Evolutionary conservation across 1,140 invertebrate species (phyloP), one percentile per base, ranked within the genome.

Genomic region (Rhopalosiphum maidis): DNA sequence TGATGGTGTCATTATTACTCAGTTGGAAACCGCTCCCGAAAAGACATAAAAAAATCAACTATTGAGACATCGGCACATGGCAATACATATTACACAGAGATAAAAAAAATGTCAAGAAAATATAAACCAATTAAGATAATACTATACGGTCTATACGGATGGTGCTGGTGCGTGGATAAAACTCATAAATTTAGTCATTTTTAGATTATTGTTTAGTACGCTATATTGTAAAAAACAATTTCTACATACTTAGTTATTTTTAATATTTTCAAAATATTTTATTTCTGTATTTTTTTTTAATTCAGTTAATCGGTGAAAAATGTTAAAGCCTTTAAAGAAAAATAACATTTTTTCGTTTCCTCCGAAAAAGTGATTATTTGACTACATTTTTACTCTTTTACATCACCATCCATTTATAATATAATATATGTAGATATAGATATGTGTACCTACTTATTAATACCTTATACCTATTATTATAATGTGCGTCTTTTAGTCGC

Each of bases 21-120:
- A 37, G 82, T 83, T 48, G 46, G 87, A 88, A 88, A 54, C 87
- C 87, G 51, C 87, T 88, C 87, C 87, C n/a, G 9, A 37, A 41
- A 85, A 25, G 22, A 85, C 37, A 43, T n/a, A 85, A 41, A 85
- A 37, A 8, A 41, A 22, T 35, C 46, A 18, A n/a, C 5, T 35
- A 83, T 85, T 37, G 48, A 88, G 46, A 54, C n/a, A 85, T 41
- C 9, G 15, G 48, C 18, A 51, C 48, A 51, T 51, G 11, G 35
- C 83, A 54, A 54, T 51, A 88, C 30, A n/a, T 15, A 7, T 15
- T 51, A 88, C n/a, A 35, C 15, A 23, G n/a, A 77, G 60, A n/a
- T 77, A 77, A n/a, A 77, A 77, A 18, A 77, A n/a, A 0, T 77
- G 5, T n/a, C 30, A 77, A n/a, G 11, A n/a, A 77, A n/a, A n/a